phyloP scores from a whole-genome alignment of 2,888 invertebrate genomes.

The Lasioglossum calceatum region DNA sequence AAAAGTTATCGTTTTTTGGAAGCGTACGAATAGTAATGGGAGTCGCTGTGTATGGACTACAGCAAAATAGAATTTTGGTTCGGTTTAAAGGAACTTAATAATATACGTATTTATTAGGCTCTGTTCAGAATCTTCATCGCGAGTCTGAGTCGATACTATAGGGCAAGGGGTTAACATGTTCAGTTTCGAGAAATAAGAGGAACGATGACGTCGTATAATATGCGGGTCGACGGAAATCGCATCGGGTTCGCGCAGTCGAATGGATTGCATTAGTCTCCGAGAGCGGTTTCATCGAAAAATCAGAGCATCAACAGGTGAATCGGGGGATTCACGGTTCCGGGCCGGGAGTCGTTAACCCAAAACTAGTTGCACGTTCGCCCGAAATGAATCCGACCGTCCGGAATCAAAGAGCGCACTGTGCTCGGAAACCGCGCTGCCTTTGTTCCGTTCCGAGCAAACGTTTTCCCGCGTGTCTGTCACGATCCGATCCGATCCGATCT shows the following conservation, averaged over 20 bases:
- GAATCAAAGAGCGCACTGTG: constrained; percentile 9
- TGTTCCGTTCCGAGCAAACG: neutral
- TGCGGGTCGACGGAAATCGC: neutral
- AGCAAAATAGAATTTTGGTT: too few species aligned
- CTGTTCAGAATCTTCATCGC: too few species aligned
- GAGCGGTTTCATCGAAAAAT: neutral
- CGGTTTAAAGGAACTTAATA: too few species aligned
- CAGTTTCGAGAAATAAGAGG: neutral
- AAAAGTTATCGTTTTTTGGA: too few species aligned
- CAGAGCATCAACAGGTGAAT: constrained; percentile 13
- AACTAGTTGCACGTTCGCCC: constrained; percentile 6
- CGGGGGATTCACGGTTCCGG: constrained; percentile 25
- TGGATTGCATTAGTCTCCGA: neutral
- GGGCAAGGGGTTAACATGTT: too few species aligned
- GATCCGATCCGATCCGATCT: neutral
- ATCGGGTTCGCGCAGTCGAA: neutral
- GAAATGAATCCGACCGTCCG: constrained; percentile 4
- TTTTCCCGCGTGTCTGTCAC: neutral
- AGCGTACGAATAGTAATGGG: too few species aligned
- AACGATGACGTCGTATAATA: neutral
- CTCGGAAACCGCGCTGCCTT: neutral
- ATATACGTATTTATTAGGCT: too few species aligned
- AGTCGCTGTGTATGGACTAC: too few species aligned
- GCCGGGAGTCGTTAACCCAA: constrained; percentile 35
- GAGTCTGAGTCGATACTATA: too few species aligned